Conservation (phyloP, 2,113 vertebrate species). For the Theristicus caerulescens region DNA sequence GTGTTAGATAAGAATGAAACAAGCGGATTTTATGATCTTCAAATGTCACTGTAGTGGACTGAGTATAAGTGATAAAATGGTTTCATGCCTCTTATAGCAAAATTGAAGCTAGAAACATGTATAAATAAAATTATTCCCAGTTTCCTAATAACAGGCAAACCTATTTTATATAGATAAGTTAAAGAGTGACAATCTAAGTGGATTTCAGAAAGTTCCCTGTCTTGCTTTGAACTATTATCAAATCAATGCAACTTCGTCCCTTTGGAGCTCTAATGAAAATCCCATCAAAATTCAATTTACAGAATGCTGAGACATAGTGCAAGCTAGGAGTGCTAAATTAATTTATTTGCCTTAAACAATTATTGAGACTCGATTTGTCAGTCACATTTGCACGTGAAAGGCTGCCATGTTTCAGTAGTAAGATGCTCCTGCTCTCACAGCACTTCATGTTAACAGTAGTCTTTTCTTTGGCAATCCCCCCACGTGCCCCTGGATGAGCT, state of each 20-base stretch:
- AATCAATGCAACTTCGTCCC: not conserved
- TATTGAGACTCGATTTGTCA: not conserved
- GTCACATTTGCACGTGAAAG: not conserved
- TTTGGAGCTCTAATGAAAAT: not conserved
- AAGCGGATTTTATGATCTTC: not conserved
- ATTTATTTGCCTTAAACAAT: slow-evolving; percentile 5
- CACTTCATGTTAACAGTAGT: not conserved
- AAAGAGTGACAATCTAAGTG: not conserved
- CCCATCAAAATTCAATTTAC: slow-evolving; percentile 23
- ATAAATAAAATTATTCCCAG: not conserved
- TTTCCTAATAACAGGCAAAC: not conserved
- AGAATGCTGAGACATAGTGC: not conserved
- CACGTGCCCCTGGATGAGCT: not conserved
- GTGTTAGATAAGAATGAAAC: not conserved
- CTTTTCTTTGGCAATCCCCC: not conserved
- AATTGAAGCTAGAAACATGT: not conserved
- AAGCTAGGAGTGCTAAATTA: not conserved
- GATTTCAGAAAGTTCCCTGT: not conserved
- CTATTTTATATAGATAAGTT: not conserved
- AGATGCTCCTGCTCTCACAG: not conserved
- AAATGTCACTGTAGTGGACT: not conserved
- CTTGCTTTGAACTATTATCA: not conserved
- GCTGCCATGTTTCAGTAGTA: not conserved
- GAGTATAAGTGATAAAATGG: not conserved
- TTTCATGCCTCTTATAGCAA: not conserved